phyloP scores from a whole-genome alignment of 2,888 invertebrate genomes.

The Byasa hedistus region DNA sequence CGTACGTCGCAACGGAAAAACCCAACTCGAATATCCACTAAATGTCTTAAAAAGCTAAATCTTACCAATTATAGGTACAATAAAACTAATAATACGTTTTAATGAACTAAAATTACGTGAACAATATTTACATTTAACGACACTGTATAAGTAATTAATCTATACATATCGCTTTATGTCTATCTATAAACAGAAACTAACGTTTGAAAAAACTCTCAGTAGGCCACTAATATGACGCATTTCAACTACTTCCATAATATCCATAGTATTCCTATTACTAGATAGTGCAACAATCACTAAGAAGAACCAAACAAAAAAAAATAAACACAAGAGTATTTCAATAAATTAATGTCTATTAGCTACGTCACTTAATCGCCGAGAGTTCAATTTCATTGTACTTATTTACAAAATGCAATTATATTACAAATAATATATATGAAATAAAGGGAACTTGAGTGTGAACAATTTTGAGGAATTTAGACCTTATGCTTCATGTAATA shows the following conservation, averaged over 20 bases:
- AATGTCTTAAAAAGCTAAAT: slow-evolving; percentile 69
- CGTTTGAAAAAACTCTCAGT: slow-evolving; percentile 67
- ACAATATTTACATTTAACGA: slow-evolving; percentile 76
- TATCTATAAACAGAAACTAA: slow-evolving; percentile 75
- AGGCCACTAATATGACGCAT: slow-evolving; percentile 74
- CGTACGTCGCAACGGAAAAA: slow-evolving; percentile 67
- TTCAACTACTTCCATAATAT: slow-evolving; percentile 70
- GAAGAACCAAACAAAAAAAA: slow-evolving; percentile 64
- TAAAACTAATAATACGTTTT: slow-evolving; percentile 75
- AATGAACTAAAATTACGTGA: slow-evolving; percentile 72
- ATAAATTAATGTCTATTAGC: slow-evolving; percentile 73
- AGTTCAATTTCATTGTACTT: slow-evolving; percentile 64
- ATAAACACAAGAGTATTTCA: slow-evolving; percentile 69
- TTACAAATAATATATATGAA: slow-evolving; percentile 53
- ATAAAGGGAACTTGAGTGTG: slow-evolving; percentile 37
- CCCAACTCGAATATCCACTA: slow-evolving; percentile 68
- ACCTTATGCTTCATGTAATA: slow-evolving; percentile 30
- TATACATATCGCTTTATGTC: slow-evolving; percentile 74
- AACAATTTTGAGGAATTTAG: slow-evolving; percentile 39
- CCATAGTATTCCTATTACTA: slow-evolving; percentile 69
- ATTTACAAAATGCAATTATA: slow-evolving; percentile 76
- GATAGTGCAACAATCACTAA: slow-evolving; percentile 76
- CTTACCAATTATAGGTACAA: slow-evolving; percentile 46
- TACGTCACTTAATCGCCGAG: slow-evolving; percentile 58
- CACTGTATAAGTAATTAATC: slow-evolving; percentile 63